Base-by-base conservation (phyloP, 2,797 vertebrate species). In the Picus viridis region DNA sequence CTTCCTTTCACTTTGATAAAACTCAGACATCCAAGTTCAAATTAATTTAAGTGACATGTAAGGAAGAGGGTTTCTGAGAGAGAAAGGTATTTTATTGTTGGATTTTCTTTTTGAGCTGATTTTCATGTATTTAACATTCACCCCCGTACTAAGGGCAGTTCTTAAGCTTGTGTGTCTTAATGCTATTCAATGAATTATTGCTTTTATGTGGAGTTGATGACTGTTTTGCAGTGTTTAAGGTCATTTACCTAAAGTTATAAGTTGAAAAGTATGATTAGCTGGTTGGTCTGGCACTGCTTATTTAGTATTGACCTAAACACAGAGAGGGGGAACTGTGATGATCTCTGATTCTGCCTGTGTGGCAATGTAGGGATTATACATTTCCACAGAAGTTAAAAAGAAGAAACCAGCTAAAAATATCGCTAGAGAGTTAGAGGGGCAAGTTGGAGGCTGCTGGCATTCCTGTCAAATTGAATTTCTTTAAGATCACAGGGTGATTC, bases 171-270 rank as follows among this genome's bases (percentile, higher is more conserved):
- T 78, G 39, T 78, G 62, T 81, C 7, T 74, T 84, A 86, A 43
- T 22, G 12, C 63, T 73, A 65, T 7, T 76, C 53, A 90, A 94
- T 89, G 91, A 89, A 78, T 94, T 64, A 88, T 57, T 89, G 29
- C 24, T 84, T 68, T 22, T 65, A 47, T 89, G 62, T 83, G 51
- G 29, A 43, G 56, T 94, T 88, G 57, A 59, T 81, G 86, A 67
- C 85, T 70, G 7, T 83, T 89, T 80, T 91, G 72, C 45, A 78
- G 76, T n/a, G 2, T 70, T 92, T 75, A 70, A 91, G 63, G 64
- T 94, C 47, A 24, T 58, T 92, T 80, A 72, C 82, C 51, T 59
- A 36, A 56, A 82, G 86, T 65, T 82, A 2, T 71, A n/a, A 59
- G 9, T 82, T 92, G 72, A 80, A 69, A 51, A 51, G 49, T 51